Conservation (phyloP, 30 jellyfish, hydroid and myxozoan genomes). For the Aurelia aurita region DNA sequence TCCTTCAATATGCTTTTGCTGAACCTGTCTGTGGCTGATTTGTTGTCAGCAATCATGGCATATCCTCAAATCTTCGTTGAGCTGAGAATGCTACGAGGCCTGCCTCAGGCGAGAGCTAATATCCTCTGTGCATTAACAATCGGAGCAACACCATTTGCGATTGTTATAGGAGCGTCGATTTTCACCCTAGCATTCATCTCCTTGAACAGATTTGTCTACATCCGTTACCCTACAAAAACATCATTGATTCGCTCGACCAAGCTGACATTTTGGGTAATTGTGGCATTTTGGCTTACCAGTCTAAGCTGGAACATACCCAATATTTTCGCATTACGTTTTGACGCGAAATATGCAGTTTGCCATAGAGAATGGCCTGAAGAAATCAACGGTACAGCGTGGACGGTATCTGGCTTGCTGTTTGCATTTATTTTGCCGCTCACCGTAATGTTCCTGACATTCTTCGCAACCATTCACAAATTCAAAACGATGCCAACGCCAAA, state of each 20-base stretch:
- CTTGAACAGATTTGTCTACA: conserved; percentile 32
- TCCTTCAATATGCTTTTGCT: conserved; percentile 54
- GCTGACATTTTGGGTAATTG: conserved; percentile 16
- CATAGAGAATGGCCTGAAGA: conserved; percentile 57
- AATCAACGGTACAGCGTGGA: conserved; percentile 24
- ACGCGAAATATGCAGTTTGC: conserved; percentile 26
- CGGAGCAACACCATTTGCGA: conserved; percentile 73
- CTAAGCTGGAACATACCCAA: conserved; percentile 18
- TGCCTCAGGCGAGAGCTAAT: conserved; percentile 7
- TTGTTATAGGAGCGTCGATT: conserved; percentile 54
- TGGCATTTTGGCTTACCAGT: conserved; percentile 19
- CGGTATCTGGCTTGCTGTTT: background rate
- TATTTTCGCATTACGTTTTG: conserved; percentile 26
- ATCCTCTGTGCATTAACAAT: conserved; percentile 78
- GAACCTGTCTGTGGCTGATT: conserved; percentile 48
- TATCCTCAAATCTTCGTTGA: conserved; percentile 60
- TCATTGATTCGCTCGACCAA: conserved; percentile 27
- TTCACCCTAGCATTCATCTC: conserved; percentile 51
- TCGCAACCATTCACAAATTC: conserved; percentile 34
- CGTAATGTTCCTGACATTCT: conserved; percentile 29
- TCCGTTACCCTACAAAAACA: conserved; percentile 38
- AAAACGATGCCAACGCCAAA: background rate
- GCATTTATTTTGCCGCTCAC: conserved; percentile 23
- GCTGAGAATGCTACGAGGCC: conserved; percentile 30
- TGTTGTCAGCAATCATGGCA: conserved; percentile 43